Base-by-base conservation (phyloP, 2,113 vertebrate species). In the Petaurus breviceps region DNA sequence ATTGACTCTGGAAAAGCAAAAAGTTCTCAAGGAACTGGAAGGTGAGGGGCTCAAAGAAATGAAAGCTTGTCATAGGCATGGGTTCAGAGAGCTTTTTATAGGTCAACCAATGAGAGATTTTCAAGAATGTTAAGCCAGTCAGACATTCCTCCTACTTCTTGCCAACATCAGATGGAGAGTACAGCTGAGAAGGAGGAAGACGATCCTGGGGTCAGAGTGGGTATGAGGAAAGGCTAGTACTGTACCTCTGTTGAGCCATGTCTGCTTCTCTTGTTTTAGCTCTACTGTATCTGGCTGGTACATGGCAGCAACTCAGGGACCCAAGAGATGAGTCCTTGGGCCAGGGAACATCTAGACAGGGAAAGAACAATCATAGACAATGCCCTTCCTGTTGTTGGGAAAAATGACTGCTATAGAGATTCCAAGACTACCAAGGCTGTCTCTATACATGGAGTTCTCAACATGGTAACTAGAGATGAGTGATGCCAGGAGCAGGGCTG, bases 361-460 rank as follows among this genome's bases (percentile, higher is more conserved):
- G 37, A 50, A 0, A 1, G 0, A 25, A 2, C 25, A 14, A 37
- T 68, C 31, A 68, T 6, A 68, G 31, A n/a, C n/a, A n/a, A n/a
- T 9, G 0, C n/a, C 50, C 46, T 1, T 61, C 23, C 90, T 94
- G 50, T 37, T 37, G n/a, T n/a, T n/a, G 26, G 53, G n/a, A 94
- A 51, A 53, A 14, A 51, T 0, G 0, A 0, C 89, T 92, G 14
- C 16, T 22, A 77, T 1, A 43, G 37, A 77, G 37, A 43, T 22
- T 43, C 37, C 5, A 19, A n/a, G 37, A 19, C 16, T 77, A 16
- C 61, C 19, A n/a, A n/a, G 31, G 43, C 68, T 43, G 23, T 22
- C n/a, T 6, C 12, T 68, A 37, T 37, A 16, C 61, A 6, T 14
- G 22, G 50, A 57, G 47, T 93, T 1, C 53, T 8, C 53, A 91